Evolutionary conservation across 2,113 vertebrate species (phyloP).

Genomic region (Proteles cristata): DNA sequence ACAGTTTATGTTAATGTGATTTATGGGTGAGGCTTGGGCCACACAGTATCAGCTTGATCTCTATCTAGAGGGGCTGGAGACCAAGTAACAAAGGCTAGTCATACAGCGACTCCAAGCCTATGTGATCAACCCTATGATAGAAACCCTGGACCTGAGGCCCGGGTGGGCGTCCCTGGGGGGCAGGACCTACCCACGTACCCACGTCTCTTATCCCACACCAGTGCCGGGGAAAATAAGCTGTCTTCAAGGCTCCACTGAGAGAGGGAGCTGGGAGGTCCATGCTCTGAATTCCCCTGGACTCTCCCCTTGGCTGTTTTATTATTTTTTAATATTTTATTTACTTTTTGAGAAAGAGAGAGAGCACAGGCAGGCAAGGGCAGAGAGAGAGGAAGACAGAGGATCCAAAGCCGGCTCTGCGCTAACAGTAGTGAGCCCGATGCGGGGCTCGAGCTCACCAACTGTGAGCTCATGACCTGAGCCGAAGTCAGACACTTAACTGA

Average conservation of each 20-base stretch:
- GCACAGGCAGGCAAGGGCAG: too few species aligned
- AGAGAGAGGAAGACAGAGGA: too few species aligned
- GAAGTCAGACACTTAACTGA: too few species aligned
- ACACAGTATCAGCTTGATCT: background rate
- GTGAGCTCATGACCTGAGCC: too few species aligned
- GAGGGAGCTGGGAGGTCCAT: accelerated
- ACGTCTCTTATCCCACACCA: background rate
- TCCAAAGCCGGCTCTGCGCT: too few species aligned
- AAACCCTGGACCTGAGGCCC: background rate
- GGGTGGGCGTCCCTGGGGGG: background rate
- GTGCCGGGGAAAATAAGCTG: background rate
- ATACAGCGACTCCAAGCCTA: too few species aligned
- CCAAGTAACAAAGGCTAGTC: background rate
- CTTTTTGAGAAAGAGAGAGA: too few species aligned
- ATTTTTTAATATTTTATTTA: too few species aligned
- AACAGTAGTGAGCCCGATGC: too few species aligned
- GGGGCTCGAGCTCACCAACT: too few species aligned
- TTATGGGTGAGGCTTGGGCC: too few species aligned
- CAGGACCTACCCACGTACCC: background rate
- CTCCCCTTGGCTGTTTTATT: background rate
- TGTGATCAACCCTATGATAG: background rate
- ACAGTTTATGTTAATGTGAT: background rate
- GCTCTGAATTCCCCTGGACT: background rate
- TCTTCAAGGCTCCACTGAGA: accelerated
- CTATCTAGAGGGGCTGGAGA: background rate